Evolutionary conservation across 2,797 vertebrate genomes (phyloP), one percentile per base, ranked within the genome.

Genomic region (Crocodylus rhombifer): DNA sequence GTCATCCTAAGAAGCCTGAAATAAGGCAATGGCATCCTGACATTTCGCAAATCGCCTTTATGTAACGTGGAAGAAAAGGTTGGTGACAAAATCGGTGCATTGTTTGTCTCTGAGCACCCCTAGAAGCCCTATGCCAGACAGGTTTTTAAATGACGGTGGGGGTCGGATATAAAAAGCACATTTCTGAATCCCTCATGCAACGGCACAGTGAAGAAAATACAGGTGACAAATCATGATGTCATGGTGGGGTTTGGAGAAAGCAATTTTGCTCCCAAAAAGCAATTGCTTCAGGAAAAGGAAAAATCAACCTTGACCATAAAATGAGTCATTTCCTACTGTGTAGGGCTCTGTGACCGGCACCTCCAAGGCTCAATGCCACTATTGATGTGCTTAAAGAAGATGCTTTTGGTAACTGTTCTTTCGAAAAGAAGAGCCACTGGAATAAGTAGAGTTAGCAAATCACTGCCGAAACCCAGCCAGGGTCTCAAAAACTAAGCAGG

Each of bases 311-410:
- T 51, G 42, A 51, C 42, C 42, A 51, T 42, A 42, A 7, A n/a
- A 7, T 90, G 85, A 87, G 15, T 92, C 78, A 86, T 16, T 55
- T 90, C 26, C 67, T 36, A 90, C 84, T 87, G 63, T 89, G 80
- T 30, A 80, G 81, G 73, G 18, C 5, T 60, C 7, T 28, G 71
- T 88, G 30, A 60, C 76, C 89, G 80, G 6, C 63, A 30, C 60
- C 60, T 61, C 60, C 23, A 30, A 82, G 64, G 64, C 15, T 17
- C 18, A 17, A 80, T 85, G 51, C 21, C 88, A 15, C 62, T 83
- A 58, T 7, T 85, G 84, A 79, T 83, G 4, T 56, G 77, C 84
- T 86, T 85, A 33, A 93, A 90, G 15, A 79, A 82, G 18, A 2
- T 88, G n/a, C 87, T 77, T 80, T 7, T 83, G 33, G 26, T 82